These are phyloP conservation scores for Crypturellus tataupa DNA, from an alignment of 2,797 vertebrate genomes.

Conservation along the genomic window DNA sequence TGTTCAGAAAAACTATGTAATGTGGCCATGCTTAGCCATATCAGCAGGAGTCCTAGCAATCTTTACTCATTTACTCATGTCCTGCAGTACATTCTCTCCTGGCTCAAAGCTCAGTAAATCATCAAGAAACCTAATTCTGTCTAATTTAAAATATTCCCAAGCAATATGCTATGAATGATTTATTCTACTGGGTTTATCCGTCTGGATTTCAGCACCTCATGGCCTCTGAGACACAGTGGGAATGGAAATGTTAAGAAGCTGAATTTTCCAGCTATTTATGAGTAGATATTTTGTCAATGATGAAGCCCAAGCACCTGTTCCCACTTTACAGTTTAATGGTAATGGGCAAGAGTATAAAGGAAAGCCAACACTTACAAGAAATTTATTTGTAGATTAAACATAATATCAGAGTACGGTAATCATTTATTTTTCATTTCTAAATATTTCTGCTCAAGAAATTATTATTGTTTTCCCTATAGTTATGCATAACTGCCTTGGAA, in stretches of 20 bases:
- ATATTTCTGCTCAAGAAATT: neutral
- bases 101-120: neutral
- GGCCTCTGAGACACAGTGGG: neutral
- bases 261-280: neutral
- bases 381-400: neutral
- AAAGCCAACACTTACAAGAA: neutral
- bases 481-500: neutral
- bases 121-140: neutral
- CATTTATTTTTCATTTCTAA: neutral
- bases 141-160: neutral
- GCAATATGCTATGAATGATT: neutral
- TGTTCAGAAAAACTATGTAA: neutral
- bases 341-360: neutral
- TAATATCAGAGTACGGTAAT: neutral
- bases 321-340: neutral
- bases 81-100: neutral
- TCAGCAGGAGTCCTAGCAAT: neutral
- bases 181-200: neutral
- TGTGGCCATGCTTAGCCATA: rapidly evolving
- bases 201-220: neutral
- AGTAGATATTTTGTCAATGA: neutral
- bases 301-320: neutral
- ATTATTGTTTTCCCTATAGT: neutral
- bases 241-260: neutral
- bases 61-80: neutral